Percentiles rank a stretch among this genome's conserved stretches.
Evolutionary conservation across 2,888 invertebrate genomes (phyloP).

Genomic region (Cyaniris semiargus): DNA sequence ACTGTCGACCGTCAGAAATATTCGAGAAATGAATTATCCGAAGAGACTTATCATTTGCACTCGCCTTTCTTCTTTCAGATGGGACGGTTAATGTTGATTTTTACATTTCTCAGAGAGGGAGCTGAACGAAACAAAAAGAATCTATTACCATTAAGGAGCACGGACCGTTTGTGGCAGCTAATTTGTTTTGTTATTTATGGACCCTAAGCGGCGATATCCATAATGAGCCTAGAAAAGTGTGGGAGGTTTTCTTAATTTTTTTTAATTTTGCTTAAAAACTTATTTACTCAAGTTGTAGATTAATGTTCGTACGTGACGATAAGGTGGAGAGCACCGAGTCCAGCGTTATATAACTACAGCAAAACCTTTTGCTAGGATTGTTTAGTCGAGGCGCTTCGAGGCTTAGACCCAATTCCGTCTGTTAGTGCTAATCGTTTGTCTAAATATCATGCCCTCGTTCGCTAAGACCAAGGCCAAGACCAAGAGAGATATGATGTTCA

Average conservation of each 20-base stretch:
- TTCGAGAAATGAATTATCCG: conserved; percentile 3
- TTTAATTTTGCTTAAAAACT: neutral
- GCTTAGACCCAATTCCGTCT: neutral
- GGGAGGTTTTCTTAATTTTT: neutral
- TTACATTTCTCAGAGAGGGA: conserved; percentile 33
- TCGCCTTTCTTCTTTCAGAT: neutral
- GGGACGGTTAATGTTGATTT: conserved; percentile 23
- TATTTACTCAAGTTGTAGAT: neutral
- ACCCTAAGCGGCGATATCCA: conserved; percentile 39
- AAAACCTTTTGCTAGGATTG: neutral
- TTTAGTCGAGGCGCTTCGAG: neutral
- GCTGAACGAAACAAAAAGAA: conserved; percentile 43
- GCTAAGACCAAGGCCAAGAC: neutral
- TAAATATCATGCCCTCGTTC: neutral
- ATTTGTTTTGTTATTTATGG: conserved; percentile 45
- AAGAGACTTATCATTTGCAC: conserved; percentile 19
- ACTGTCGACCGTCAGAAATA: neutral
- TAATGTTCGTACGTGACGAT: neutral
- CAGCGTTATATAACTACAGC: neutral
- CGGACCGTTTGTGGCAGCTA: conserved; percentile 44
- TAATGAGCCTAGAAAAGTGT: conserved; percentile 33
- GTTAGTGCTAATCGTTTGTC: neutral
- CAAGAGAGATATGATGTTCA: neutral
- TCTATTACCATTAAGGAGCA: conserved; percentile 44
- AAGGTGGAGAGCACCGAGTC: neutral